Evolutionary conservation across 2,888 invertebrate genomes (phyloP).

Genomic region (Auanema freiburgensis): DNA sequence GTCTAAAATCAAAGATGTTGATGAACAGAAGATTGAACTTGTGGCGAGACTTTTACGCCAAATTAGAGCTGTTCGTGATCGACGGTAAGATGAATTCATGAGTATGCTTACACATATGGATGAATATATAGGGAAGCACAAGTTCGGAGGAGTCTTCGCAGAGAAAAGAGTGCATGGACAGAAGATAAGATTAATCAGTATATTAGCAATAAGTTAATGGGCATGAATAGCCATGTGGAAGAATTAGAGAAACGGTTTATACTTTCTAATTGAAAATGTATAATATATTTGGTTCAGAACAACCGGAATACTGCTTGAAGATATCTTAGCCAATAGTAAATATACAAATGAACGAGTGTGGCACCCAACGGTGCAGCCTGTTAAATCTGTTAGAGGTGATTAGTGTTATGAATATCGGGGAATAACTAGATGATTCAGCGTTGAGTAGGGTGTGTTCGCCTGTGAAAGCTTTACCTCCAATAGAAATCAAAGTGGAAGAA

Average conservation of each 20-base stretch:
- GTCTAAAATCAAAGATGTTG: background rate
- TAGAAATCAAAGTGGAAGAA: slow-evolving; percentile 39
- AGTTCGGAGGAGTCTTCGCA: background rate
- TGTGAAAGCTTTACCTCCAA: slow-evolving; percentile 23
- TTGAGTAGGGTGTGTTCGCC: background rate
- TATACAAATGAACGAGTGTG: background rate
- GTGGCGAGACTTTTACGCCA: slow-evolving; percentile 8
- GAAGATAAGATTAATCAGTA: background rate
- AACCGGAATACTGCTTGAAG: slow-evolving; percentile 4
- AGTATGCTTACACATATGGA: background rate
- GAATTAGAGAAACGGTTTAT: slow-evolving; percentile 1
- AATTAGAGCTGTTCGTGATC: slow-evolving; percentile 14
- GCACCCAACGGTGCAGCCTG: background rate
- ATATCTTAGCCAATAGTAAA: slow-evolving; percentile 4
- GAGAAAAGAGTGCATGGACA: background rate
- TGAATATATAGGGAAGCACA: slow-evolving; percentile 1
- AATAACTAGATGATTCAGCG: background rate
- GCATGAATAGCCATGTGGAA: slow-evolving; percentile 4
- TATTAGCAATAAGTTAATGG: background rate
- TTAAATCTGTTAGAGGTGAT: background rate
- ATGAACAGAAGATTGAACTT: slow-evolving; percentile 22
- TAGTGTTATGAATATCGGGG: too few species aligned
- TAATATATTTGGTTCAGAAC: slow-evolving; percentile 6
- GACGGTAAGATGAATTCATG: slow-evolving; percentile 11
- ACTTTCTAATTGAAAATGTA: background rate